These are phyloP conservation scores for Gorsachius magnificus DNA, from an alignment of 2,797 vertebrate species.

Conservation along the genomic window DNA sequence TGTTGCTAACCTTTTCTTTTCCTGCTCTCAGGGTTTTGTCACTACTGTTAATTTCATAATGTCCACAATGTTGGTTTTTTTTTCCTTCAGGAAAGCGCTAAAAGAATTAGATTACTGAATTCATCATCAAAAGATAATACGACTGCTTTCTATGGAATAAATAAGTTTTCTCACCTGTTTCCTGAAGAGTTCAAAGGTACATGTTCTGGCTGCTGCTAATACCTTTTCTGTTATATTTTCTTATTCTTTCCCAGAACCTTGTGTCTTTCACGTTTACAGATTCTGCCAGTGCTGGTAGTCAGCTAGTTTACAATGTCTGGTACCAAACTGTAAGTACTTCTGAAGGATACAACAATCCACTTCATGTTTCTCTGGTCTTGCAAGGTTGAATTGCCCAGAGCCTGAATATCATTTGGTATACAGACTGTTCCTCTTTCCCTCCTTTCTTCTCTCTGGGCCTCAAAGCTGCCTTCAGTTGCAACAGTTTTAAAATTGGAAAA, in stretches of 20 bases:
- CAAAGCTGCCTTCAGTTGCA: neutral
- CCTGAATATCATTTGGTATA: neutral
- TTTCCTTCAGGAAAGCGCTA: conserved; percentile 76
- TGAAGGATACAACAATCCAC: neutral
- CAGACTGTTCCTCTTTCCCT: neutral
- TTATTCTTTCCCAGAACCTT: neutral
- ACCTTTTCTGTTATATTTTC: neutral
- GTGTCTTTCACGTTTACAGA: conserved; percentile 4
- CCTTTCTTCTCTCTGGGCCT: neutral
- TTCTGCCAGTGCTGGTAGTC: neutral
- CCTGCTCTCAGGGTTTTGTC: neutral
- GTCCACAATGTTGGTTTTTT: neutral
- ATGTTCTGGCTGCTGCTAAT: neutral
- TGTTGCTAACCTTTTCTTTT: neutral
- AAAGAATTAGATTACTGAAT: conserved; percentile 82
- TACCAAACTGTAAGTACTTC: neutral
- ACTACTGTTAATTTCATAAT: neutral
- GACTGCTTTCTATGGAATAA: conserved; percentile 85
- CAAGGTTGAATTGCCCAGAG: neutral
- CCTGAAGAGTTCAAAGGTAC: conserved; percentile 88
- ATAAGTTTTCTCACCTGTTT: conserved; percentile 88
- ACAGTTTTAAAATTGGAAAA: neutral
- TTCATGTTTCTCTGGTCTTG: neutral
- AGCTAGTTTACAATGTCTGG: neutral
- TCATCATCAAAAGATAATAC: conserved; percentile 61